Base-by-base conservation (phyloP, 2,113 vertebrate species). In the Engystomops pustulosus region DNA sequence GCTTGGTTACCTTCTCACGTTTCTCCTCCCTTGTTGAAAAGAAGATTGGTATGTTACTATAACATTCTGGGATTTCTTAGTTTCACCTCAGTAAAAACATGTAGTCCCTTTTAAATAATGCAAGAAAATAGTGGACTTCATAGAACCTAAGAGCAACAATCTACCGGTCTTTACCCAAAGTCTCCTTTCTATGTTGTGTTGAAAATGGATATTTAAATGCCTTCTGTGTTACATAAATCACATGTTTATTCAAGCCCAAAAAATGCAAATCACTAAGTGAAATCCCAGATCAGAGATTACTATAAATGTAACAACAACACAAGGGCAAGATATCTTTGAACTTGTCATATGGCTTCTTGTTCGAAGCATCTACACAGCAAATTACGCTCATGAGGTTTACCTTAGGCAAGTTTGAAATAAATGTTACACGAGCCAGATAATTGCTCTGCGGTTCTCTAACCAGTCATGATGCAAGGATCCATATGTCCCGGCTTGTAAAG, bases 391-490 rank as follows among this genome's bases (percentile, higher is more conserved):
- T 77, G 74, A 77, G 74, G 32, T 55, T 55, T 77, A 55, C 74
- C 74, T 77, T 58, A 58, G 74, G 74, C 74, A 58, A 77, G 74
- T 32, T 58, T 77, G 49, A 6, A 58, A 55, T 77, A 58, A 77
- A 77, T 77, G 74, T 58, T 77, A 51, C 74, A 77, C 74, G n/a
- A 77, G 49, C 49, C 62, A 38, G 49, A 77, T 77, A 77, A 77
- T 77, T 77, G 74, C 74, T 77, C 51, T 78, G 51, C 6, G 75
- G 51, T 78, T 78, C 53, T 78, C 20, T 60, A 60, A 60, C 51
- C 75, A 78, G 32, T 60, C 75, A 78, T 6, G 32, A 58, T 78
- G 34, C 27, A 60, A 78, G 51, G 5, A 78, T 78, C 75, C 51
- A 78, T 78, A 60, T 78, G 75, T 38, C 75, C 53, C 20, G 34